Conservation (phyloP, 2,888 invertebrate genomes). For the Plagodis pulveraria region DNA sequence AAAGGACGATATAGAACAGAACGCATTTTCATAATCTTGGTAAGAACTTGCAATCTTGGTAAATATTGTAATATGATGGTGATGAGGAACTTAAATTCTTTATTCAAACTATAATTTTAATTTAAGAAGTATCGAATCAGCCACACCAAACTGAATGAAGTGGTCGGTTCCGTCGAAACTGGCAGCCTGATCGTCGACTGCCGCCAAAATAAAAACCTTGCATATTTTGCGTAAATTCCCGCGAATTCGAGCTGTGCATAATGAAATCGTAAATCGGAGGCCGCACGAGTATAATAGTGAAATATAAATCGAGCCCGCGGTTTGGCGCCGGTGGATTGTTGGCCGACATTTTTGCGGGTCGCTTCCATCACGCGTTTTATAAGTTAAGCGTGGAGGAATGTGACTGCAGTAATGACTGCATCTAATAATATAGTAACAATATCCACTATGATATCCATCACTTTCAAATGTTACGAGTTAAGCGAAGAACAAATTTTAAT, state of each 20-base stretch:
- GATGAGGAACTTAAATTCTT: not conserved
- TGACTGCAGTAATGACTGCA: slow-evolving; percentile 1
- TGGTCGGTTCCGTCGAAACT: slow-evolving; percentile 10
- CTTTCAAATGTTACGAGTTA: too few relatives aligned
- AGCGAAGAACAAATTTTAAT: too few relatives aligned
- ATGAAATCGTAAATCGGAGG: slow-evolving; percentile 75
- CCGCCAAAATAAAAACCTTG: slow-evolving; percentile 50
- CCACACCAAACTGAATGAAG: slow-evolving; percentile 8
- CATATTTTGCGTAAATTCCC: slow-evolving; percentile 50
- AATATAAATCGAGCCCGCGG: slow-evolving; percentile 71
- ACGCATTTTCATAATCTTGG: too few relatives aligned
- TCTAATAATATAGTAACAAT: not conserved
- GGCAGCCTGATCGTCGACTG: slow-evolving; percentile 22
- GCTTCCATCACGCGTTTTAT: slow-evolving; percentile 70
- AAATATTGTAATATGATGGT: too few relatives aligned
- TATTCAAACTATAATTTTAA: not conserved
- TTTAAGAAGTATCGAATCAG: not conserved
- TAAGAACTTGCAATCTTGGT: too few relatives aligned
- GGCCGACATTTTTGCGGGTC: slow-evolving; percentile 75
- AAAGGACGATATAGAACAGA: too few relatives aligned
- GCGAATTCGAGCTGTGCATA: slow-evolving; percentile 54
- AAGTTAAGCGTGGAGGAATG: slow-evolving; percentile 28
- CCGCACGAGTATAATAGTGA: slow-evolving; percentile 60
- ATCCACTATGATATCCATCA: too few relatives aligned
- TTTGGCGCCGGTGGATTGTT: slow-evolving; percentile 68